Evolutionary conservation across 2,113 vertebrate genomes (phyloP), one percentile per base, ranked within the genome.

Genomic region (Platysteira castanea): DNA sequence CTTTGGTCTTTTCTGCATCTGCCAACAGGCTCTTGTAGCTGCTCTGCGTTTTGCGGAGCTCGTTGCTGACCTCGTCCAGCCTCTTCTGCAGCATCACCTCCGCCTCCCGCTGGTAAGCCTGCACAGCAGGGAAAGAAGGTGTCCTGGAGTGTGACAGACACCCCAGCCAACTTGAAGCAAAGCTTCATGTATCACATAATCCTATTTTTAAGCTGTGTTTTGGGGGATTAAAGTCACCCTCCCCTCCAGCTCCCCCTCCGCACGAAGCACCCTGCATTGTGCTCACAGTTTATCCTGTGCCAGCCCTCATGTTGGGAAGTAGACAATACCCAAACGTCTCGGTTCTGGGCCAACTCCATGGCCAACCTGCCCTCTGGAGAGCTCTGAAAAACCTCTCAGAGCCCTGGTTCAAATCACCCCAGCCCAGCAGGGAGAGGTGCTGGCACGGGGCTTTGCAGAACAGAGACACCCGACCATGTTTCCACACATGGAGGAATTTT

Each of bases 1-100:
- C 98, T 87, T 98, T 98, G 83, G 97, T 96, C 83, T 98, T 98
- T 87, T 99, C 98, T 31, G 98, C 64, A 0, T 98, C 98, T 8
- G 97, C 97, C 90, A 99, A 96, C 69, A 99, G 96, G 93, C 76
- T 98, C 96, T 94, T 96, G 56, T 98, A 98, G 97, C 84, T 98
- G 94, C 84, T 98, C 95, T 99, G 99, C 8, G 98, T 88, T 46
- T 96, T 98, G 87, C 98, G 97, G 33, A 99, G 98, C 92, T 99
- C 99, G 2, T 98, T 98, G 13, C 98, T 97, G 35, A 99, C 98
- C 97, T 99, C 99, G 1, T 99, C 99, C 94, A 99, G 89, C 73
- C 98, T 98, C 96, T 98, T 99, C 97, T 99, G 99, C 70, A 99
- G 92, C 1, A 97, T 97, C 30, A 97, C 97, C 96, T 99, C 99